A percentile compares a stretch with the other conserved stretches of the same genome.
phyloP scores from a whole-genome alignment of 2,888 invertebrate genomes.

The Therioaphis trifolii region DNA sequence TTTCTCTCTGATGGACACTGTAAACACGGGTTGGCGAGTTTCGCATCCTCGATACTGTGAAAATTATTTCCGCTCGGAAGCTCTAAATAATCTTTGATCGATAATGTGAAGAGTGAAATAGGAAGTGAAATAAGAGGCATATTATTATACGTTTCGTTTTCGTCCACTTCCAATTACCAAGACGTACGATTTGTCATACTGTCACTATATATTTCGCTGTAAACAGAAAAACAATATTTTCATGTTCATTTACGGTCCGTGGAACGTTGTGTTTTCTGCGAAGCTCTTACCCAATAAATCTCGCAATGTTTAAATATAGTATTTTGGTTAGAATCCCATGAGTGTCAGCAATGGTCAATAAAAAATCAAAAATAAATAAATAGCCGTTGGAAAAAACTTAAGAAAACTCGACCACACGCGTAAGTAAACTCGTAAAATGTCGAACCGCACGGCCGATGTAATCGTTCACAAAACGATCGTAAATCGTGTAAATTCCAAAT shows the following conservation, averaged over 20 bases:
- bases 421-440: conserved; percentile 61
- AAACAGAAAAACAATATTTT: not conserved
- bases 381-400: conserved; percentile 11
- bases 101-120: not conserved
- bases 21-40: not conserved
- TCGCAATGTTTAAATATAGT: conserved; percentile 44
- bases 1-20: not conserved
- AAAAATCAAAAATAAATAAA: conserved; percentile 42
- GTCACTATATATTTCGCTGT: not conserved
- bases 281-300: not conserved
- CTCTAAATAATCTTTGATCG: conserved; percentile 40
- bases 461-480: conserved; percentile 54
- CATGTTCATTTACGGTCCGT: not conserved
- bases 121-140: too few species aligned
- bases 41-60: not conserved
- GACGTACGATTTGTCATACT: conserved; percentile 33
- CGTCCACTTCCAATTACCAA: conserved; percentile 25
- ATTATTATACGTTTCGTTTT: not conserved
- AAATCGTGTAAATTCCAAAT: conserved; percentile 53
- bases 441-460: conserved; percentile 4
- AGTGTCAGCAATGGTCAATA: conserved; percentile 31
- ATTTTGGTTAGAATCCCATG: conserved; percentile 23
- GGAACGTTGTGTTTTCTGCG: not conserved
- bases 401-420: conserved; percentile 53
- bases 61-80: conserved; percentile 17